Evolutionary conservation across 2,113 vertebrate genomes (phyloP), one percentile per base, ranked within the genome.

Genomic region (Hippocampus zosterae): DNA sequence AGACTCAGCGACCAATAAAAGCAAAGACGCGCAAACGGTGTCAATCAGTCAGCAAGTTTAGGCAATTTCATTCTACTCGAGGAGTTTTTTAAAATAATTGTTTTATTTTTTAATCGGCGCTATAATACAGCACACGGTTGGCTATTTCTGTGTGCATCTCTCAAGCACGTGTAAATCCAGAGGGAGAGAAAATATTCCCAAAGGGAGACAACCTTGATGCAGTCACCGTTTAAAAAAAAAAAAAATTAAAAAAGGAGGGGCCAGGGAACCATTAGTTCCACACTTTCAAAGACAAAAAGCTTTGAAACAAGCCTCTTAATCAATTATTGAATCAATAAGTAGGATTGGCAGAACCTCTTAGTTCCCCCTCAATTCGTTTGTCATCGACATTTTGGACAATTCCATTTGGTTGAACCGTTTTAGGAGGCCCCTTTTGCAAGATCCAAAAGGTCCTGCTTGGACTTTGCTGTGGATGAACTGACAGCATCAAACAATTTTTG

Each of bases 251-350:
- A 42, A 63, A 21, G 25, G 13, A 0, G 33, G 33, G 33, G 0
- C n/a, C n/a, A n/a, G 33, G 9, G 23, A 29, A 62, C 19, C 16
- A 40, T 62, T 62, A 65, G 13, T 46, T n/a, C n/a, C 27, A 13
- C 4, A 27, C 25, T 37, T 46, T 52, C 0, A 19, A 52, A 18
- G 48, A 21, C 48, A 21, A 61, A 61, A 61, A 62, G 29, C 57
- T 18, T 60, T 60, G 57, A 29, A 29, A 33, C 57, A 25, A 41
- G 25, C 63, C 63, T 65, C n/a, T 46, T 46, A 2, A 65, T 65
- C 41, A 65, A 65, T 65, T 65, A 65, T 65, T 65, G 25, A 65
- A 46, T 65, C 23, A 25, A 65, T 65, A 44, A 65, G 18, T n/a
- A n/a, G 40, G 62, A 23, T 64, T 4, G 23, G 52, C 52, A 55